Evolutionary conservation across 1,140 invertebrate genomes (phyloP), one percentile per base, ranked within the genome.

Genomic region (Drosophila carrolli): DNA sequence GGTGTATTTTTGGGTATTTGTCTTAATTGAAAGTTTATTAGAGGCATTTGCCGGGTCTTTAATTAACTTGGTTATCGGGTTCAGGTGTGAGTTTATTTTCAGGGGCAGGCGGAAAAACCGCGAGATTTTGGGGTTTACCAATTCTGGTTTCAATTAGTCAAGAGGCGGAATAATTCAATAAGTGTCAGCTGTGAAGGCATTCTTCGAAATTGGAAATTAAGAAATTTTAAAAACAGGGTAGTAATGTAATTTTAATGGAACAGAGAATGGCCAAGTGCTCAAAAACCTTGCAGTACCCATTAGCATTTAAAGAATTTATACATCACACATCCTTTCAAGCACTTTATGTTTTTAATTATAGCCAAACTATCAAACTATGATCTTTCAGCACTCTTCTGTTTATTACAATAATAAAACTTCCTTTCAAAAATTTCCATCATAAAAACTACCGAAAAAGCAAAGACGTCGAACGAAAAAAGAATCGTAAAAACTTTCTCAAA

Each of bases 1-100:
- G 66, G 53, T 44, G 19, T 75, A 61, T 66, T 46, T 51, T 43
- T 59, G 55, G 60, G 58, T 65, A 70, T 81, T 88, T 88, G 67
- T 62, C 67, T 81, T 89, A 89, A 89, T 89, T 89, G 84, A 89
- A 84, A 78, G 77, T 89, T 89, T 89, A 89, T 89, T 89, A 75
- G 76, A 41, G 63, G 63, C 66, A 59, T 59, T 78, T 40, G 41
- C 44, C 55, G 67, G 63, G 61, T 56, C 53, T 75, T 81, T 78
- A 85, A 86, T 86, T 81, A 73, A 81, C 78, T 86, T 13, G 66
- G 60, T 80, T 74, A 82, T 80, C 72, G 27, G n/a, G 48, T 61
- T 53, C 81, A 72, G 48, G 77, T 70, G 74, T 66, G 60, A 68
- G 60, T 16, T 43, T 44, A 23, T 53, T 40, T n/a, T 11, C 5